phyloP scores from a whole-genome alignment of 2,888 invertebrate genomes.

The Aphrophora alni region DNA sequence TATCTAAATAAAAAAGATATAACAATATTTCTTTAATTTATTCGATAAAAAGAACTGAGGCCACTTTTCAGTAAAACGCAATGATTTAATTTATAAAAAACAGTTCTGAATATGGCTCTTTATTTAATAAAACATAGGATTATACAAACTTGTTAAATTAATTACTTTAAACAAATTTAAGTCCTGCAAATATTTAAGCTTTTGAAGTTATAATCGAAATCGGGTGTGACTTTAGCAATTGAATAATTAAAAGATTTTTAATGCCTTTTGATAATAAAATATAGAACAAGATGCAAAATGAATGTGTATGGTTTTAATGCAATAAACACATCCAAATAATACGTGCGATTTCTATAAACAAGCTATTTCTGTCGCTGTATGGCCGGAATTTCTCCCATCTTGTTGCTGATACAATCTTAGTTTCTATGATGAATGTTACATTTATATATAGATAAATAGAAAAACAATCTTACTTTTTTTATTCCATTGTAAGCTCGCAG shows the following conservation, averaged over 20 bases:
- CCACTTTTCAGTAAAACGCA: too few species aligned
- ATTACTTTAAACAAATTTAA: too few species aligned
- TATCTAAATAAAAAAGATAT: too few species aligned
- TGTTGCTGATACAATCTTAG: slow-evolving; percentile 27
- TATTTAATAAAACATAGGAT: too few species aligned
- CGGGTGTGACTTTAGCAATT: slow-evolving; percentile 36
- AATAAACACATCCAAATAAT: slow-evolving; percentile 19
- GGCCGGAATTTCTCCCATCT: slow-evolving; percentile 37
- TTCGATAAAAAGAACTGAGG: too few species aligned
- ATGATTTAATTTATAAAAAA: too few species aligned
- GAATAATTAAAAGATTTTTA: neutral
- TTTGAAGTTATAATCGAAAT: slow-evolving; percentile 18
- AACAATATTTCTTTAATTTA: too few species aligned
- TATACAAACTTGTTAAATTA: too few species aligned
- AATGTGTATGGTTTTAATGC: slow-evolving; percentile 7
- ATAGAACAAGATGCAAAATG: neutral
- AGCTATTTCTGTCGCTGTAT: slow-evolving; percentile 2
- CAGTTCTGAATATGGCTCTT: too few species aligned
- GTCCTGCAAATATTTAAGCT: neutral
- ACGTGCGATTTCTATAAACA: slow-evolving; percentile 19
- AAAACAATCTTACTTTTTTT: slow-evolving; percentile 36
- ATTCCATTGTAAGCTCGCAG: slow-evolving; percentile 40
- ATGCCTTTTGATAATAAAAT: neutral
- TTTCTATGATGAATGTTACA: slow-evolving; percentile 28
- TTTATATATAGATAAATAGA: slow-evolving; percentile 39